Evolutionary conservation across 1,140 invertebrate genomes (phyloP), one percentile per base, ranked within the genome.

Genomic region (Lucilia cuprina): DNA sequence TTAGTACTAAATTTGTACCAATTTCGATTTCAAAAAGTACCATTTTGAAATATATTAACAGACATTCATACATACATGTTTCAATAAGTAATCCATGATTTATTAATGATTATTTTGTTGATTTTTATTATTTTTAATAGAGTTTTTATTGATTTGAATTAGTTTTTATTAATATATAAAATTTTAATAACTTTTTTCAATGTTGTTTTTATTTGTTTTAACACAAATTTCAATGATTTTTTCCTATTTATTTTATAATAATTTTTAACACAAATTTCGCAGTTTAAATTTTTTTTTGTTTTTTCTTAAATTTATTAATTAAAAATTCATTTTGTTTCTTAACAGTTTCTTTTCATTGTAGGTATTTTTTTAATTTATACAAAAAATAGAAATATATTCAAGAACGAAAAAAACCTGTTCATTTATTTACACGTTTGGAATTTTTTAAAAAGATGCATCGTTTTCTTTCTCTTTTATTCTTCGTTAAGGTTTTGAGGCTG

Each of bases 371-470:
- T 2, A 55, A 55, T 55, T 55, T n/a, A 55, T 1, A 55, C 7
- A 77, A 77, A 77, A 74, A 74, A 41, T 7, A 41, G 10, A 41
- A 55, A 55, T 55, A 55, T 55, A 17, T 55, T 41, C 41, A 41
- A 41, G 41, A 78, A 78, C 10, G 25, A 75, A 75, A 80, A 80
- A 80, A 80, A 80, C 77, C 77, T 80, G 77, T 80, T 80, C 77
- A 80, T 21, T 78, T 78, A 41, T 78, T 50, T 50, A 50, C 41
- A 50, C 41, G 77, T 80, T 80, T 47, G 41, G 77, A 80, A 80
- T 80, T 49, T 50, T 70, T 70, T 30, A 30, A 49, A 14, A 25
- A 80, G 77, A 80, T 80, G 77, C 77, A 80, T 49, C 41, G 77
- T 25, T 49, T n/a, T 14, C 19, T 47, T 80, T 49, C 77, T 80